Base-by-base conservation (phyloP, 1,140 invertebrate species). In the Achatina immaculata region DNA sequence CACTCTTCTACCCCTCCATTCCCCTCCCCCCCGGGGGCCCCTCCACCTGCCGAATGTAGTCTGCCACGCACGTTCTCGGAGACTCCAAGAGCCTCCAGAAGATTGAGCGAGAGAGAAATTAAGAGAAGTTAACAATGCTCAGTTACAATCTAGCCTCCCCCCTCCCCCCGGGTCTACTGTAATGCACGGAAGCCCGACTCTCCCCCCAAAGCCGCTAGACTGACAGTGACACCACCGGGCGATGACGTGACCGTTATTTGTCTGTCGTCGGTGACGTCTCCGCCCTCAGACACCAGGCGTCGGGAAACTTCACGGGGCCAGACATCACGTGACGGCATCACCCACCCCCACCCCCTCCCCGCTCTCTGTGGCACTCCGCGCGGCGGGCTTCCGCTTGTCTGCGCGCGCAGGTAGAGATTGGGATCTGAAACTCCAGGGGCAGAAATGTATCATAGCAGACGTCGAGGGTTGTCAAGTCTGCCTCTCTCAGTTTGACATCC, bases 401-500 rank as follows among this genome's bases (percentile, higher is more conserved):
- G 68, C 68, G 11, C 68, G 68, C 68, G 68, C 68, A 42, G 3
- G 6, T n/a, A n/a, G 21, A 69, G 68, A 69, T 69, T 42, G 68
- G 36, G 68, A 69, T 69, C 68, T 40, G 68, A 69, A 69, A 42
- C 21, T n/a, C n/a, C n/a, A 9, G 31, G 21, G n/a, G 31, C 68
- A 69, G 68, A 69, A 69, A 69, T 69, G 21, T 69, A 69, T 69
- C 68, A 69, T 69, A 69, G 68, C 68, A 69, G 38, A 69, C 19
- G 36, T 69, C 42, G 36, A 28, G 19, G 2, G 31, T 28, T 62
- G 58, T 62, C 28, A 62, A n/a, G 28, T 31, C 31, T 1, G 58
- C 11, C n/a, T 62, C n/a, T n/a, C n/a, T 62, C 1, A 16, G n/a
- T 28, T 62, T 34, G 58, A 62, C n/a, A 62, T 62, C 58, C 19